phyloP scores from a whole-genome alignment of 1,140 invertebrate species.

The Meloidogyne chitwoodi region DNA sequence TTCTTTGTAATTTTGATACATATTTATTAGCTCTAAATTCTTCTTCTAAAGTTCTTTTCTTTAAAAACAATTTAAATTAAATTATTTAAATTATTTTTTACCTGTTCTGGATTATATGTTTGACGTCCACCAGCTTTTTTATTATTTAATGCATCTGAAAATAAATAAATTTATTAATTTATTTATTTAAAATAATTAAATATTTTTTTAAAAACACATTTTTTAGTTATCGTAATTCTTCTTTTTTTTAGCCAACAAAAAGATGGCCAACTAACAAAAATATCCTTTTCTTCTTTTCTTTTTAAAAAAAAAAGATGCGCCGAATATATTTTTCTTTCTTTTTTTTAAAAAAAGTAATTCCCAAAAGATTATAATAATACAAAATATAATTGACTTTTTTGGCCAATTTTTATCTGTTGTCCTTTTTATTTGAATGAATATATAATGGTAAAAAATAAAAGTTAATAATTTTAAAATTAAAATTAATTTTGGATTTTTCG shows the following conservation, averaged over 20 bases:
- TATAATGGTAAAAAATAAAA: no score
- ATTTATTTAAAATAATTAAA: not conserved
- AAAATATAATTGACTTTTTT: no score
- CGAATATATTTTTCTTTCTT: no score
- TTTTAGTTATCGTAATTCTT: not conserved
- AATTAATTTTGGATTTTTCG: no score
- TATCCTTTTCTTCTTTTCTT: not conserved
- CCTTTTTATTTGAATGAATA: no score
- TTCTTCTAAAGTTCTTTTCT: slow-evolving; percentile 18
- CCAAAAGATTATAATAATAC: no score
- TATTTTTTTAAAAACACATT: not conserved
- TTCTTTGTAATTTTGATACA: slow-evolving; percentile 18
- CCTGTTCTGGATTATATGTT: slow-evolving; percentile 19
- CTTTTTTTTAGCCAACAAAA: not conserved
- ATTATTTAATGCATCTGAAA: not conserved
- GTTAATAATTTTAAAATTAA: no score
- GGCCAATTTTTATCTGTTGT: no score
- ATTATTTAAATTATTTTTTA: not conserved
- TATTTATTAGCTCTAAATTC: slow-evolving; percentile 10
- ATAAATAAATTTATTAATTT: not conserved
- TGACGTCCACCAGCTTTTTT: slow-evolving; percentile 13
- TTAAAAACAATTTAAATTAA: not conserved
- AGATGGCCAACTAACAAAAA: not conserved
- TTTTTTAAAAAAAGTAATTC: no score
- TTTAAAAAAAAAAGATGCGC: not conserved